These are phyloP conservation scores for Leptinotarsa peninsularis DNA, from an alignment of 2,888 invertebrate species.

Conservation along the genomic window DNA sequence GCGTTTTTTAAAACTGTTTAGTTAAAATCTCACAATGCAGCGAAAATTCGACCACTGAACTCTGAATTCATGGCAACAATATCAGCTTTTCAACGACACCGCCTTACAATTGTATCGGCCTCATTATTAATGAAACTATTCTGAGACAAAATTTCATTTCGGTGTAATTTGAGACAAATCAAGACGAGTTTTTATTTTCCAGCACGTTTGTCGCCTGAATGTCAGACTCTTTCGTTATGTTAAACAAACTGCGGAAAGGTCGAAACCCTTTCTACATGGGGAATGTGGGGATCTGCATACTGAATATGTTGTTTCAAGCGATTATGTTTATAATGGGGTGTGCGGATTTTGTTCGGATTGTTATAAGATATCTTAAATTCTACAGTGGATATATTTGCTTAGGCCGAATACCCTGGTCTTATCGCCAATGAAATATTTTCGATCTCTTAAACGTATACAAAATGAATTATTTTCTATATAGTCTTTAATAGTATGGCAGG, in stretches of 20 bases:
- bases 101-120: too few relatives aligned
- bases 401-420: background rate
- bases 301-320: slow-evolving; percentile 10
- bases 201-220: too few relatives aligned
- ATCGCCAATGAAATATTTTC: background rate
- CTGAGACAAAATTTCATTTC: too few relatives aligned
- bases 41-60: too few relatives aligned
- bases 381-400: slow-evolving; percentile 1
- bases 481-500: background rate
- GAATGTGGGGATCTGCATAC: slow-evolving; percentile 1
- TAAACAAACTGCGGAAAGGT: slow-evolving; percentile 11
- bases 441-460: background rate
- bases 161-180: too few relatives aligned
- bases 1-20: too few relatives aligned
- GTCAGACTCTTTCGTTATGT: background rate
- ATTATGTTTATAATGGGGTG: slow-evolving; percentile 14
- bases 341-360: slow-evolving; percentile 4
- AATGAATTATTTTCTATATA: background rate
- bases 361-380: slow-evolving; percentile 1
- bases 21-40: too few relatives aligned
- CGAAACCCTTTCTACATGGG: background rate
- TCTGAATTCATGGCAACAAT: too few relatives aligned
- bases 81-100: too few relatives aligned
- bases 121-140: too few relatives aligned
- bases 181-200: too few relatives aligned